Evolutionary conservation across 2,113 vertebrate species (phyloP), one percentile per base, ranked within the genome.

Genomic region (Ardeotis arabs): DNA sequence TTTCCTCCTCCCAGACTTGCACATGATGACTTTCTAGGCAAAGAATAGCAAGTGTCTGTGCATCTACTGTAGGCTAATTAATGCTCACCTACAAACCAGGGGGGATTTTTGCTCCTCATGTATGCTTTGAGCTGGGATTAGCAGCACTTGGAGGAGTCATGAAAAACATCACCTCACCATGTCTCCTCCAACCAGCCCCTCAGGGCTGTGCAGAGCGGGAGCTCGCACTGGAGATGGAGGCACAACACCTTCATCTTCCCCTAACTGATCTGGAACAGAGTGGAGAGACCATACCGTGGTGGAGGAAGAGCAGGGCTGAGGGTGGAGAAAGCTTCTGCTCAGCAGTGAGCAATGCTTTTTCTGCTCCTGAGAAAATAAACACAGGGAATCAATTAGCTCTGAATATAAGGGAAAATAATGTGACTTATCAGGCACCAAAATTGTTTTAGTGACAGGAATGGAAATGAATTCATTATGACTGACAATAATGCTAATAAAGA

Each of bases 341-440:
- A 0, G 14, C 29, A 25, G 2, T 33, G 86, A 94, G 75, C 9
- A 25, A 47, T 70, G 90, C 7, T 93, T 76, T 75, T 56, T 45
- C 73, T 91, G 44, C 7, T 8, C 9, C 84, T 58, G 76, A 93
- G 94, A 92, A 96, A 94, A 94, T 89, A 94, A 95, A 93, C 83
- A 95, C 24, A 50, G 35, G 62, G 91, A 96, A 96, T 95, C 93
- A 94, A 96, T 97, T 97, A 97, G 33, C 82, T 90, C 79, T 82
- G 60, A 94, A 84, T 75, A 11, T 39, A 97, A 97, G 79, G 50
- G 78, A 76, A 95, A 97, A 93, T 89, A 91, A 86, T 91, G 80
- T 60, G 75, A 77, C 44, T 97, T 97, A 91, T 87, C 89, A 89
- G 86, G 94, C 89, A 93, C 64, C 45, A 50, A 81, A 96, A 95